Conservation (phyloP, 2,797 vertebrate genomes). For the Myiotriccus ornatus region DNA sequence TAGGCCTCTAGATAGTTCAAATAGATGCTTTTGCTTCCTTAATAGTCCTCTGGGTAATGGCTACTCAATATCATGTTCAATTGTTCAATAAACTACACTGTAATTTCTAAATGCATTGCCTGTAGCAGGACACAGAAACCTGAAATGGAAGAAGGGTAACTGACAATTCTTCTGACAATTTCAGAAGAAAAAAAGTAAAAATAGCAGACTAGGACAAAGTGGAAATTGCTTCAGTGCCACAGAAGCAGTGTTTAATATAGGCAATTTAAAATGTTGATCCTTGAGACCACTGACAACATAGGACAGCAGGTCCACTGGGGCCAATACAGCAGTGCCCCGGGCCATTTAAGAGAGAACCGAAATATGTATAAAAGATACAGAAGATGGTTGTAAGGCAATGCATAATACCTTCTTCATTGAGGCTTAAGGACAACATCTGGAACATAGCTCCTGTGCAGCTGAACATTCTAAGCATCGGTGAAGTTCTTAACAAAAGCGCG, state of each 20-base stretch:
- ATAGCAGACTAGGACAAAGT: not conserved
- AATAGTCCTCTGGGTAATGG: not conserved
- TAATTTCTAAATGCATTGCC: not conserved
- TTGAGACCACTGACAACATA: not conserved
- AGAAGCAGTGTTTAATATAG: not conserved
- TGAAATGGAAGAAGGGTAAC: not conserved
- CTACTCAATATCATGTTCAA: not conserved
- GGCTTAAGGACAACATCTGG: not conserved
- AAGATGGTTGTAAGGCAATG: not conserved
- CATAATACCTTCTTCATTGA: not conserved
- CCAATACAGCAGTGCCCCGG: not conserved
- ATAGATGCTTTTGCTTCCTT: not conserved
- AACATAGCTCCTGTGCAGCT: not conserved
- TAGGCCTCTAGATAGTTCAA: not conserved
- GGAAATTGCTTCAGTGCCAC: not conserved
- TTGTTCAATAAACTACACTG: not conserved
- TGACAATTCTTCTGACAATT: not conserved
- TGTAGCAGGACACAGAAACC: not conserved
- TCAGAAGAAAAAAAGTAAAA: not conserved
- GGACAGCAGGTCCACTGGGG: not conserved
- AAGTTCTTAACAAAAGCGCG: not conserved
- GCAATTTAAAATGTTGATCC: not conserved
- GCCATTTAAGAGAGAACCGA: not conserved
- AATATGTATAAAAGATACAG: not conserved
- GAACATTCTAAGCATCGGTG: not conserved